Evolutionary conservation across 1,140 invertebrate genomes (phyloP).

Genomic region (Geopemphigus sp.): DNA sequence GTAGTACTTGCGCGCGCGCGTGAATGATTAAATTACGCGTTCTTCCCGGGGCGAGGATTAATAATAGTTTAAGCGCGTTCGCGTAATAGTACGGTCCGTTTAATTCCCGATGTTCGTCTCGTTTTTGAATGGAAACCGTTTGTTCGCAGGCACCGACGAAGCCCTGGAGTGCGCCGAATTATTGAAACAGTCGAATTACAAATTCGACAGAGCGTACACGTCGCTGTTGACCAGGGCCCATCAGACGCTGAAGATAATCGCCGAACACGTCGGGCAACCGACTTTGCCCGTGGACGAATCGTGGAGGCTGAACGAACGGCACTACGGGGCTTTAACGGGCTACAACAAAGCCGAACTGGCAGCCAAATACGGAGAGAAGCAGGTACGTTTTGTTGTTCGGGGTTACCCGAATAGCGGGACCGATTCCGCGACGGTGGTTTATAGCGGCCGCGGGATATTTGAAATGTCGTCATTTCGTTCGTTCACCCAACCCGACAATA

Average conservation of each 20-base stretch:
- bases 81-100: too few species aligned
- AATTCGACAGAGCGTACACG: conserved; percentile 64
- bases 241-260: conserved; percentile 64
- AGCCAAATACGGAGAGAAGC: conserved; percentile 66
- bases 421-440: too few species aligned
- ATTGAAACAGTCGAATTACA: conserved; percentile 46
- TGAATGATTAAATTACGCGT: too few species aligned
- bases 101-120: too few species aligned
- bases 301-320: conserved; percentile 72
- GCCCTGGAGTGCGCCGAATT: conserved; percentile 41
- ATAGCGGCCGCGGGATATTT: too few species aligned
- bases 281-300: conserved; percentile 62
- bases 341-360: conserved; percentile 70
- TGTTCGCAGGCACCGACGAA: conserved; percentile 22
- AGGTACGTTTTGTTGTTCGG: conserved; percentile 54
- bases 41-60: too few species aligned
- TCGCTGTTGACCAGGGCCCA: conserved; percentile 67
- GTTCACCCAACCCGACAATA: too few species aligned
- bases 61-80: too few species aligned
- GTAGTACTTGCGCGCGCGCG: too few species aligned
- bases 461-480: too few species aligned
- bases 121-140: neutral
- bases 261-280: conserved; percentile 61
- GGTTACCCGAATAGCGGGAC: too few species aligned
- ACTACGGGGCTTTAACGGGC: conserved; percentile 72